Evolutionary conservation across 2,797 vertebrate genomes (phyloP), one percentile per base, ranked within the genome.

Genomic region (Helicolenus hilgendorfi): DNA sequence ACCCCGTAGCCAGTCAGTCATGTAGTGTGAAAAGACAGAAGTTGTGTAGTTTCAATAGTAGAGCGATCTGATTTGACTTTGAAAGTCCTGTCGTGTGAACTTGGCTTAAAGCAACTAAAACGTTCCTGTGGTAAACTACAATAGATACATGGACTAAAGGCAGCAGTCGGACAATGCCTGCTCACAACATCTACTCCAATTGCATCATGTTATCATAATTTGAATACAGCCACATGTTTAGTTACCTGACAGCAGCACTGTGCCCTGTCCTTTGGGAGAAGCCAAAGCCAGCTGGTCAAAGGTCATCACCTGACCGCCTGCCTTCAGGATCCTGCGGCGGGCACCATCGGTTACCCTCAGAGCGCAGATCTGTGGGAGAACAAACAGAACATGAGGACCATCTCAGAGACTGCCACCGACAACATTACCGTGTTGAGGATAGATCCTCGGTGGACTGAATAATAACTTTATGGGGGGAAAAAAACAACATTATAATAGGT

Each of bases 221-320:
- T 64, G 1, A 38, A 27, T 20, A 8, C 2, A 35, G 49, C 2
- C 14, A n/a, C 0, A 71, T 10, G 45, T 60, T 27, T 26, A 27
- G 86, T 95, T 92, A 99, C 98, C 98, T 35, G 98, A 99, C 64
- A 99, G 97, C 90, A 99, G 96, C 77, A 99, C 98, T 0, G 98
- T 99, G 89, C 98, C 98, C 1, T 98, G 97, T 95, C 98, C 98
- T 94, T 98, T 98, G 49, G 98, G 98, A 27, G 98, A 80, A 83
- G 98, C 96, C 95, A 99, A 89, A 31, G 98, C 98, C 92, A 99
- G 92, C 95, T 99, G 98, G 93, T 99, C 98, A 27, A 99, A 98
- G 77, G 98, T 99, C 92, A 99, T 97, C 86, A 99, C 97, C 91
- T 98, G 94, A 72, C 98, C 98, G 1, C 98, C 98, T 2, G 98